Conservation (phyloP, 2,113 vertebrate genomes). For the Penelope pileata region DNA sequence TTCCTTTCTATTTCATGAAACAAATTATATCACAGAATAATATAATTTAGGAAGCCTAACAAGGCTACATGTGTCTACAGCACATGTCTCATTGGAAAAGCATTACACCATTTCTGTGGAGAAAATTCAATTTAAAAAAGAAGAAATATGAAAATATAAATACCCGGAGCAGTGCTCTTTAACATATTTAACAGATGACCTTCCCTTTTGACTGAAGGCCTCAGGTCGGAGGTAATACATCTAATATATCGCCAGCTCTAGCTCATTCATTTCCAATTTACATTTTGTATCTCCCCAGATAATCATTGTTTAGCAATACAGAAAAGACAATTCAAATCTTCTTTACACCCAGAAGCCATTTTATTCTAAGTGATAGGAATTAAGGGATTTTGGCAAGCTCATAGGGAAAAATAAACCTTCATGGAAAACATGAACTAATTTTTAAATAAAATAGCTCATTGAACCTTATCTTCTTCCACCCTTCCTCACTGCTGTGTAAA, state of each 20-base stretch:
- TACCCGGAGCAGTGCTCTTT: background rate
- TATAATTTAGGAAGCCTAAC: background rate
- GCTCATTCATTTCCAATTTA: background rate
- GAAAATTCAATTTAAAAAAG: background rate
- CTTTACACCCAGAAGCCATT: background rate
- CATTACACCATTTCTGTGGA: background rate
- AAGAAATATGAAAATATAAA: background rate
- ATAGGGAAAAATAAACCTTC: background rate
- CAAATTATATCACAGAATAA: background rate
- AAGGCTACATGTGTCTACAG: background rate
- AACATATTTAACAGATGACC: background rate
- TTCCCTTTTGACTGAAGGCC: background rate
- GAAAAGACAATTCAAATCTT: constrained; percentile 20
- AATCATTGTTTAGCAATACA: background rate
- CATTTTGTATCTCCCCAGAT: background rate
- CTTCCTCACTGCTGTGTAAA: background rate
- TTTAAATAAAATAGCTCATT: background rate
- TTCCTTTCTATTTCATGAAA: background rate
- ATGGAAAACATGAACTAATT: background rate
- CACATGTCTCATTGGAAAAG: background rate
- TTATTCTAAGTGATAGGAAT: constrained; percentile 6
- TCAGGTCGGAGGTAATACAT: background rate
- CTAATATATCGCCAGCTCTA: background rate
- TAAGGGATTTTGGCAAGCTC: background rate
- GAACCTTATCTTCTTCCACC: background rate